Conservation (phyloP, 2,113 vertebrate genomes). For the Charadrius vociferus region DNA sequence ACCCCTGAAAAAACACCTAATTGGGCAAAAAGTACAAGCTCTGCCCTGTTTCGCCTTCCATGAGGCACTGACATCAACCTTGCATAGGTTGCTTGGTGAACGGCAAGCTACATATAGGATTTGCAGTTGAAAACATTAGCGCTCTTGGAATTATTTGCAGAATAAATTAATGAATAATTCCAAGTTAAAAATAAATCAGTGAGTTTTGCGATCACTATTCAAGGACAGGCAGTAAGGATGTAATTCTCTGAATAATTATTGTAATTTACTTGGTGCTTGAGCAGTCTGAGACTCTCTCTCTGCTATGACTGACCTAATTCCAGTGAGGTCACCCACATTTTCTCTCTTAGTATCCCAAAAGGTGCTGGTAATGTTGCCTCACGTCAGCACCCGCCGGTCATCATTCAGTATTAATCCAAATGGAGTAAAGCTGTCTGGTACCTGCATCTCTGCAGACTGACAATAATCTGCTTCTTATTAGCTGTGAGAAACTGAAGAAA, state of each 20-base stretch:
- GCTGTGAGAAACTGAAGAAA: background rate
- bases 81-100: background rate
- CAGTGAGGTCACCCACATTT: background rate
- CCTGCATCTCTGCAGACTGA: background rate
- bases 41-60: background rate
- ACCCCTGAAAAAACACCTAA: background rate
- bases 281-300: background rate
- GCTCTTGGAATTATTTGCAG: background rate
- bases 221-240: background rate
- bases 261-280: background rate
- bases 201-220: background rate
- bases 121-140: background rate
- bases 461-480: background rate
- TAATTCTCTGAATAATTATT: background rate
- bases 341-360: background rate
- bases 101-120: accelerated
- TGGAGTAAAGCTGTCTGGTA: accelerated
- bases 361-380: background rate
- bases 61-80: background rate
- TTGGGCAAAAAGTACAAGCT: background rate
- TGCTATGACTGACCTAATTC: background rate
- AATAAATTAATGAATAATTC: background rate
- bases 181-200: background rate
- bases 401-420: no score
- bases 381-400: accelerated